These are phyloP conservation scores for Acanthacorydalis orientalis DNA, from an alignment of 2,888 invertebrate genomes.

Conservation along the genomic window DNA sequence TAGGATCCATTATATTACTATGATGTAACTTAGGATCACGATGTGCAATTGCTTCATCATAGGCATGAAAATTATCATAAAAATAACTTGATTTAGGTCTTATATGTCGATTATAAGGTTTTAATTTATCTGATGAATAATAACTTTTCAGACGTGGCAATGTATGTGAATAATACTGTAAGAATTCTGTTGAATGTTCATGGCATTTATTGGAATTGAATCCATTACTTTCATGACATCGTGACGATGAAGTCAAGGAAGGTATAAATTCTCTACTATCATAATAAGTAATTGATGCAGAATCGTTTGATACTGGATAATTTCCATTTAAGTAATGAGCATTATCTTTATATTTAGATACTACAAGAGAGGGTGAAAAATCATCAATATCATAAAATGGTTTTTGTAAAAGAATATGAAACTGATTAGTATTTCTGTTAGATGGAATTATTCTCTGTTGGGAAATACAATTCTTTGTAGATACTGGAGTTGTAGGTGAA, in stretches of 20 bases:
- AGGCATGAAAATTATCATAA: constrained; percentile 4
- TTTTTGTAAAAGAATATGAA: constrained; percentile 3
- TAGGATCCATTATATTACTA: neutral
- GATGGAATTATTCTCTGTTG: constrained; percentile 4
- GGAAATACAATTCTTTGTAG: constrained; percentile 1
- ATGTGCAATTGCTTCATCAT: neutral
- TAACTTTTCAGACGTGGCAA: constrained; percentile 22
- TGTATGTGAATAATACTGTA: constrained; percentile 22
- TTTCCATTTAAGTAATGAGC: neutral
- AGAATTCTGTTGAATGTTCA: constrained; percentile 19
- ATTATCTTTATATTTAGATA: neutral
- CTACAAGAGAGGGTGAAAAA: constrained; percentile 1
- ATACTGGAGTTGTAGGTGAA: neutral
- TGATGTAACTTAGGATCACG: neutral
- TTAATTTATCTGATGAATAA: constrained; percentile 22
- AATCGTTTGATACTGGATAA: neutral
- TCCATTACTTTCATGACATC: constrained; percentile 12
- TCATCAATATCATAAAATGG: constrained; percentile 1
- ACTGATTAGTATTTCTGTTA: neutral
- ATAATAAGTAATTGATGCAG: neutral
- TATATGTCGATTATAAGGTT: constrained; percentile 8
- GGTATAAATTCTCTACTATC: neutral
- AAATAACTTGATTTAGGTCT: constrained; percentile 4
- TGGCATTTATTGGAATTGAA: constrained; percentile 15
- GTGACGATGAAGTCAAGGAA: neutral